Conservation (phyloP, 2,113 vertebrate genomes). For the Puntigrus tetrazona region DNA sequence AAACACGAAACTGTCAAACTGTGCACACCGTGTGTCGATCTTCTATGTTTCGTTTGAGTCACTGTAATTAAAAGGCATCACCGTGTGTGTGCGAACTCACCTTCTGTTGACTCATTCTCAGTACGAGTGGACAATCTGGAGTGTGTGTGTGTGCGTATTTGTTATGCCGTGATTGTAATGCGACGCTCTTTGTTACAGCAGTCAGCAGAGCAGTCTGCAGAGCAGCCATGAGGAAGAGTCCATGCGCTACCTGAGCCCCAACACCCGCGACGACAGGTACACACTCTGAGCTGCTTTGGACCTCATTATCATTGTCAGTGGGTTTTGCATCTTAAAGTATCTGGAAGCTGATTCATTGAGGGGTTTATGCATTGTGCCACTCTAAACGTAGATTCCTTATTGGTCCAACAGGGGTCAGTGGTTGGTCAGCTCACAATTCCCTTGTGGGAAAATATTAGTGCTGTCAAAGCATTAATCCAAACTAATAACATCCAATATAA, state of each 20-base stretch:
- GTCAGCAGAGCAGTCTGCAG: conserved; percentile 82
- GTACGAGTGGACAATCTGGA: background rate
- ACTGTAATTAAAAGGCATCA: background rate
- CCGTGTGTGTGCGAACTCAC: background rate
- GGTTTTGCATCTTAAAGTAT: conserved; percentile 1
- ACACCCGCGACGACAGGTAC: conserved; percentile 72
- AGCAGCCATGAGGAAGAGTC: conserved; percentile 83
- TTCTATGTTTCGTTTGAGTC: background rate
- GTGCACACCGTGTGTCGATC: background rate
- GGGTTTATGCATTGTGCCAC: background rate
- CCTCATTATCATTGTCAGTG: background rate
- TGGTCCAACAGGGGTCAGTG: conserved; percentile 39
- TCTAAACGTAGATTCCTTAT: background rate
- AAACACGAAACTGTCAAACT: background rate
- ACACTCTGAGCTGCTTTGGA: background rate
- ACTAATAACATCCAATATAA: too few relatives aligned
- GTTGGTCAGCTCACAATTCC: background rate
- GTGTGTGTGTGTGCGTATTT: background rate
- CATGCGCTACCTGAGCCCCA: conserved; percentile 77
- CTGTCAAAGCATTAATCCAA: too few relatives aligned
- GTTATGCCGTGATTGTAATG: conserved; percentile 18
- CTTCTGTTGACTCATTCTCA: background rate
- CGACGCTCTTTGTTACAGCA: conserved; percentile 67
- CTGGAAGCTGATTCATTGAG: background rate
- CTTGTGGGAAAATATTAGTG: background rate